Base-by-base conservation (phyloP, 2,888 invertebrate species). In the Epirrhoe alternata region DNA sequence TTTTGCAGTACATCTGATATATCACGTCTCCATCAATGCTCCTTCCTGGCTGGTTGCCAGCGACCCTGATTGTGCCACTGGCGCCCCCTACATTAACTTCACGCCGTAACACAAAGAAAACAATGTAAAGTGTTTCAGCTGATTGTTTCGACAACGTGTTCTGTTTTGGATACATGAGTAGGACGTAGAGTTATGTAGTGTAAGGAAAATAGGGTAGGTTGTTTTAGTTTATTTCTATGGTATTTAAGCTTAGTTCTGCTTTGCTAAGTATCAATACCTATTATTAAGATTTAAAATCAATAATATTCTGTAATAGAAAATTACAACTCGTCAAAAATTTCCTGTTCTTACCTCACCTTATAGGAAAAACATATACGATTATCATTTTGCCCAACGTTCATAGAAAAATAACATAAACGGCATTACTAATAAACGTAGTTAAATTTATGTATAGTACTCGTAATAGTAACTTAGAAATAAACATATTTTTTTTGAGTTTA, bases 31-130 rank as follows among this genome's bases (percentile, higher is more conserved):
- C 69, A 79, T 76, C 76, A 76, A 72, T 69, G 69, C 71, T 72
- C 70, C 68, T 64, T 58, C 56, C 73, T 83, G 83, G 83, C 83
- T 54, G 8, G 1, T 4, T 62, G 81, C 83, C 84, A 84, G 74
- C 58, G 61, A 68, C 74, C 69, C 70, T 78, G 78, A 79, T 77
- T 81, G 72, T 71, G 73, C 70, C 73, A 74, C 74, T 61, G 76
- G 77, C 78, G 74, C 74, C 74, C 71, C 50, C 74, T 77, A 73
- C 76, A 79, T 80, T 81, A 78, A 77, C 75, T 74, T 72, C 71
- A 65, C 74, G 54, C 71, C 64, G 63, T 64, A 74, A 72, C 59
- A 72, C 72, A 74, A 72, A 72, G 74, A 74, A 74, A 74, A 71
- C 72, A 74, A 68, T 68, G 71, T 68, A 64, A 70, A 71, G 72